phyloP scores from a whole-genome alignment of 2,797 vertebrate species.

The Tapirus indicus region DNA sequence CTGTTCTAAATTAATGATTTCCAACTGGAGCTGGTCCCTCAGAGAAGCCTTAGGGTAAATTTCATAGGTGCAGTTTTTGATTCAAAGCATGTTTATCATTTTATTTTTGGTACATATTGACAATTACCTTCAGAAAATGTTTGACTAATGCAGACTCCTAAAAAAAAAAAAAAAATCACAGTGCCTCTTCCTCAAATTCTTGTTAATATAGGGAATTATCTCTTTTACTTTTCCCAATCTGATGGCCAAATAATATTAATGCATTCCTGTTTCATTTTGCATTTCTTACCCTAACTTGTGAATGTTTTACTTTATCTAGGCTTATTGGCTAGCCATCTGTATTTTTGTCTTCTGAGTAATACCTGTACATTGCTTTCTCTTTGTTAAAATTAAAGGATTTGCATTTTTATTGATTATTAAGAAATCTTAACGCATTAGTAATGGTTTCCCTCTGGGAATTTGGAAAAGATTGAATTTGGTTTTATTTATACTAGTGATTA shows the following conservation, averaged over 20 bases:
- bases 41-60: neutral
- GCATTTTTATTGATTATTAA: neutral
- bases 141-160: neutral
- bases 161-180: neutral
- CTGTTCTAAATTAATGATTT: slow-evolving; percentile 26
- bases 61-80: neutral
- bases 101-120: slow-evolving; percentile 1
- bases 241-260: neutral
- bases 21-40: neutral
- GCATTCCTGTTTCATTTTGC: neutral
- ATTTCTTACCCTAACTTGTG: neutral
- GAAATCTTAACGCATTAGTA: neutral
- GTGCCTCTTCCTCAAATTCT: neutral
- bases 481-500: neutral
- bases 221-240: neutral
- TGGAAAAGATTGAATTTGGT: neutral
- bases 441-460: neutral
- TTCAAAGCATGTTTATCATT: neutral
- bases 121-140: neutral
- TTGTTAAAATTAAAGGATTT: neutral
- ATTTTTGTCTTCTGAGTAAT: neutral
- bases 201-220: neutral
- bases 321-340: neutral
- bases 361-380: neutral
- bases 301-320: neutral